Evolutionary conservation across 1,140 invertebrate species (phyloP), one percentile per base, ranked within the genome.

Genomic region (Colletes gigas): DNA sequence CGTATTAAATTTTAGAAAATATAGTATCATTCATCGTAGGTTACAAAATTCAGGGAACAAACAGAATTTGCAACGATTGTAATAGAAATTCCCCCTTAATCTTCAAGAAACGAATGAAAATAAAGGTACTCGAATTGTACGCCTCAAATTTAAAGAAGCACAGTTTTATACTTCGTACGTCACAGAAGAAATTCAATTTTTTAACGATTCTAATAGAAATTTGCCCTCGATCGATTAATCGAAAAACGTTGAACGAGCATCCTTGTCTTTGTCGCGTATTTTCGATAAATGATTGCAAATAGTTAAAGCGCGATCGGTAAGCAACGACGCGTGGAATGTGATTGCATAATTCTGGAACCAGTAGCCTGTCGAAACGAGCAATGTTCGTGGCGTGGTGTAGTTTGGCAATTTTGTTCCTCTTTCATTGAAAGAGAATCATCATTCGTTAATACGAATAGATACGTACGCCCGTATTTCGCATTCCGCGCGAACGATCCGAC

Each of bases 371-470:
- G 8, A n/a, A 19, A n/a, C 44, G 44, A 21, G 21, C 65, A 50
- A 50, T 67, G 44, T 5, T 44, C 65, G 44, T 52, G 44, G 21
- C 50, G 14, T 44, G 44, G 7, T 0, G 9, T n/a, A 21, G 17
- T 67, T 52, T n/a, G 44, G 21, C 50, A 50, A 67, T 67, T 67
- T 67, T 21, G 65, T 66, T n/a, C 17, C 57, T 17, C 39, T 12
- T 8, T 9, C 0, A n/a, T 30, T 41, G 44, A 14, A 67, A 50
- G 44, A 50, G 44, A 67, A 15, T n/a, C 47, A 19, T 44, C 21
- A 52, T n/a, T 67, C 8, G 44, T 50, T 67, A 52, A 67, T 67
- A 21, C 44, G n/a, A 71, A 21, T 59, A n/a, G 14, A 55, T 59
- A 60, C 9, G 39, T 21, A 44, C 59, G 14, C 55, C 55, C n/a